A percentile compares a stretch with the other conserved stretches of the same genome.
phyloP scores from a whole-genome alignment of 30 jellyfish, hydroid and myxozoan genomes.

The Catostylus mosaicus region DNA sequence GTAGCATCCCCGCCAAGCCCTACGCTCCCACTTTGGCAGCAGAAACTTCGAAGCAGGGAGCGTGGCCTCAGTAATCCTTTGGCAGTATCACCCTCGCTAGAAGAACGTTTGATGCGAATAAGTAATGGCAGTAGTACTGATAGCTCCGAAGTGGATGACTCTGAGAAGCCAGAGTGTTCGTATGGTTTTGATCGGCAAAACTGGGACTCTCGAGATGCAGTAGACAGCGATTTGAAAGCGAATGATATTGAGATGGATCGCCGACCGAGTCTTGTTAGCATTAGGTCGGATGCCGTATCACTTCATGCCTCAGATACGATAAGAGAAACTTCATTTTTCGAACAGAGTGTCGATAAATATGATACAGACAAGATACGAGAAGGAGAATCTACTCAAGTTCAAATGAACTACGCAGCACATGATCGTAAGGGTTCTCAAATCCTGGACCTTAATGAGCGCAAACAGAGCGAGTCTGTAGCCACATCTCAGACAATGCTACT shows the following conservation, averaged over 20 bases:
- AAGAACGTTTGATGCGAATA: conserved; percentile 57
- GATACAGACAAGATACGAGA: neutral
- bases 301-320: neutral
- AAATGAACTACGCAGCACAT: neutral
- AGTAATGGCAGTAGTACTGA: conserved; percentile 22
- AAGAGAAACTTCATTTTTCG: conserved; percentile 28
- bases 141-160: conserved; percentile 27
- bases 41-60: conserved; percentile 59
- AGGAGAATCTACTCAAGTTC: neutral
- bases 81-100: conserved; percentile 53
- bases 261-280: neutral
- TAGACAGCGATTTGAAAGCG: neutral
- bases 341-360: neutral
- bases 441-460: neutral
- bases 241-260: neutral
- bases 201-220: neutral
- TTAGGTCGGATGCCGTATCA: neutral
- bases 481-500: conserved; percentile 31
- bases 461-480: conserved; percentile 19
- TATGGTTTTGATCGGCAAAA: neutral
- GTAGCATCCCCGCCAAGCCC: conserved; percentile 59
- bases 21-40: conserved; percentile 82
- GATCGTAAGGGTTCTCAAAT: neutral
- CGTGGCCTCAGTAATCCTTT: conserved; percentile 35
- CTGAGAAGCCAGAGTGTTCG: neutral